phyloP scores from a whole-genome alignment of 53 echinoderm and acorn worm species.

The Paelopatides confundens region DNA sequence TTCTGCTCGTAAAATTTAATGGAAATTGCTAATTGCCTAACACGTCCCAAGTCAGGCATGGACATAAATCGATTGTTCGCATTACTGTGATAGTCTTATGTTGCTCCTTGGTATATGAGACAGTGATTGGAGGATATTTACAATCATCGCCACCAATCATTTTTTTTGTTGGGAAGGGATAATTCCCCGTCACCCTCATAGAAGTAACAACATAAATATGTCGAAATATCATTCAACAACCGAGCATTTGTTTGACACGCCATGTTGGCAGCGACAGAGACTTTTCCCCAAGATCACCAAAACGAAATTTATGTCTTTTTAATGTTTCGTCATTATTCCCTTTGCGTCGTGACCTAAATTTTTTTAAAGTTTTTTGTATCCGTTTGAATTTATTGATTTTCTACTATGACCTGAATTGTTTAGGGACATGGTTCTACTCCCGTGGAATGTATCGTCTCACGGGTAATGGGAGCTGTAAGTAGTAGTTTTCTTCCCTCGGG shows the following conservation, averaged over 20 bases:
- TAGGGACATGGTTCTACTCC: slow-evolving; percentile 26
- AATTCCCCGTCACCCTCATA: slow-evolving; percentile 8
- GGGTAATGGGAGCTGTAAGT: not conserved
- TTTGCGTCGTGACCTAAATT: slow-evolving; percentile 33
- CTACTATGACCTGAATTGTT: slow-evolving; percentile 11
- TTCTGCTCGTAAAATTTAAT: not conserved
- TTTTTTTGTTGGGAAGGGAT: not conserved
- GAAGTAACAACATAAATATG: slow-evolving; percentile 1
- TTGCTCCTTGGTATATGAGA: not conserved
- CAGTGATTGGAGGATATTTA: slow-evolving; percentile 27
- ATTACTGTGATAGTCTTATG: slow-evolving; percentile 8
- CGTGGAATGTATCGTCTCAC: slow-evolving; percentile 4
- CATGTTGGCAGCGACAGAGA: slow-evolving; percentile 1
- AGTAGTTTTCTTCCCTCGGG: not conserved
- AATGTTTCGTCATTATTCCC: slow-evolving; percentile 39
- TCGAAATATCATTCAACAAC: slow-evolving; percentile 11
- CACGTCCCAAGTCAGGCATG: slow-evolving; percentile 9
- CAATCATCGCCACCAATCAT: slow-evolving; percentile 17
- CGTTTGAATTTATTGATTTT: slow-evolving; percentile 14
- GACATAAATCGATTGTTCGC: slow-evolving; percentile 24
- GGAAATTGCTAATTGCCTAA: slow-evolving; percentile 27
- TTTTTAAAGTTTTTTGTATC: not conserved
- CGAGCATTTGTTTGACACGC: slow-evolving; percentile 32
- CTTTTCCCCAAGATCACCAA: not conserved
- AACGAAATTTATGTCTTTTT: slow-evolving; percentile 38